phyloP scores from a whole-genome alignment of 2,888 invertebrate species.

The Pterostichus niger region DNA sequence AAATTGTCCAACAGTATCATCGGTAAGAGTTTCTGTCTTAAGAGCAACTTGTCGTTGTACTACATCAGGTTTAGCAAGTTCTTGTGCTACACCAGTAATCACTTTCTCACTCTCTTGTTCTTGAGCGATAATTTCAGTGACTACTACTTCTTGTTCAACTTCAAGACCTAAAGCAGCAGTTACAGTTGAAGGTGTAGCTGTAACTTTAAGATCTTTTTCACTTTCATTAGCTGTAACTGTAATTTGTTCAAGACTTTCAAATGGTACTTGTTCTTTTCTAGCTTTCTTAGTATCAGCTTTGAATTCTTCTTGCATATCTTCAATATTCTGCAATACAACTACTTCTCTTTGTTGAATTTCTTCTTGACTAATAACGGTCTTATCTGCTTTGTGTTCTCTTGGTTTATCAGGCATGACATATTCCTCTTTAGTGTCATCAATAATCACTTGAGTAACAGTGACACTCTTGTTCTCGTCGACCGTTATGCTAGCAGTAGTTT shows the following conservation, averaged over 20 bases:
- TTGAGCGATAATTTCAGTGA: slow-evolving; percentile 74
- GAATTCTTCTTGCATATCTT: slow-evolving; percentile 70
- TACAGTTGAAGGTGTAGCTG: slow-evolving; percentile 65
- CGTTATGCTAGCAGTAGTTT: slow-evolving; percentile 71
- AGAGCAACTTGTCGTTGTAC: slow-evolving; percentile 74
- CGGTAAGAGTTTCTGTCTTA: slow-evolving; percentile 74
- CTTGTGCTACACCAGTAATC: slow-evolving; percentile 75
- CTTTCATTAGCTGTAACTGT: slow-evolving; percentile 71
- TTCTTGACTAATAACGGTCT: slow-evolving; percentile 69
- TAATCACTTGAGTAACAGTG: slow-evolving; percentile 74
- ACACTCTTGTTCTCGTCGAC: slow-evolving; percentile 70
- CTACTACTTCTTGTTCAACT: slow-evolving; percentile 73
- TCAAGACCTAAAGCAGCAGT: slow-evolving; percentile 68
- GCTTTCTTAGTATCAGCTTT: slow-evolving; percentile 73
- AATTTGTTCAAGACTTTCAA: slow-evolving; percentile 75
- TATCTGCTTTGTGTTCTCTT: slow-evolving; percentile 69
- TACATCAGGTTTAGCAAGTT: slow-evolving; percentile 75
- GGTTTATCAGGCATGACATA: slow-evolving; percentile 69
- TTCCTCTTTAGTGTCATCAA: slow-evolving; percentile 74
- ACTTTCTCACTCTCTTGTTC: slow-evolving; percentile 73
- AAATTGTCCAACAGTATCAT: slow-evolving; percentile 71
- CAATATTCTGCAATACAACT: slow-evolving; percentile 70
- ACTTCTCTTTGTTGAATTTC: slow-evolving; percentile 71
- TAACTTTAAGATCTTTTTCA: slow-evolving; percentile 71
- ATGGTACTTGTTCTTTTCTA: slow-evolving; percentile 74